phyloP scores from a whole-genome alignment of 2,888 invertebrate genomes.

The Alsophila aescularia region DNA sequence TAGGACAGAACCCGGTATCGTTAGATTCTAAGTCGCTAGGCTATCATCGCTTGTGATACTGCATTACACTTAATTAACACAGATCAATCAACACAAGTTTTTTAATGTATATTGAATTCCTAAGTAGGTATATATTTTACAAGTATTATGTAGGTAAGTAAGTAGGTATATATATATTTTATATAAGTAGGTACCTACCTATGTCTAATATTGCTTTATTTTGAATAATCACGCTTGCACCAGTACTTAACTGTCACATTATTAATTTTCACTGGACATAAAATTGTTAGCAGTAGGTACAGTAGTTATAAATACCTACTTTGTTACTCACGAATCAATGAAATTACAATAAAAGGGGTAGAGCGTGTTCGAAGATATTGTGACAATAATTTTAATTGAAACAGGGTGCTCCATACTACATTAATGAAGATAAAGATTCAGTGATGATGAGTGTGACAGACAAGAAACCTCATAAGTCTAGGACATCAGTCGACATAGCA shows the following conservation, averaged over 20 bases:
- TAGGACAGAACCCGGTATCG: no score
- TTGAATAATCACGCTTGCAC: conserved; percentile 27
- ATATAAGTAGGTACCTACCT: not conserved
- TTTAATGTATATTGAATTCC: no score
- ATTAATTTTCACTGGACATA: conserved; percentile 3
- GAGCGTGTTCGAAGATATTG: conserved; percentile 30
- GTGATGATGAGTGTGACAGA: conserved; percentile 57
- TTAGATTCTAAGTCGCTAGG: no score
- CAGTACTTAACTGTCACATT: not conserved
- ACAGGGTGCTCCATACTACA: conserved; percentile 34
- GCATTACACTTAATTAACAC: no score
- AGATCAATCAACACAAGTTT: no score
- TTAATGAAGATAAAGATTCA: conserved; percentile 25
- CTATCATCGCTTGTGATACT: no score
- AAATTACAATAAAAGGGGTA: conserved; percentile 27
- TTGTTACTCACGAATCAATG: conserved; percentile 19
- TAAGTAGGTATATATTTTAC: no score
- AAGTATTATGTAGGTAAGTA: not conserved
- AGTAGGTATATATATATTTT: not conserved
- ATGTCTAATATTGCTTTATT: conserved; percentile 12
- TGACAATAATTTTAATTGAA: conserved; percentile 24
- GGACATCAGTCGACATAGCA: conserved; percentile 66
- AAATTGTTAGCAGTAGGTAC: conserved; percentile 7
- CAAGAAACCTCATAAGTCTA: conserved; percentile 55
- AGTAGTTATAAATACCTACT: conserved; percentile 1